Percentiles rank a stretch among this genome's conserved stretches.
phyloP scores from a whole-genome alignment of 2,113 vertebrate genomes.

The Bungarus multicinctus region DNA sequence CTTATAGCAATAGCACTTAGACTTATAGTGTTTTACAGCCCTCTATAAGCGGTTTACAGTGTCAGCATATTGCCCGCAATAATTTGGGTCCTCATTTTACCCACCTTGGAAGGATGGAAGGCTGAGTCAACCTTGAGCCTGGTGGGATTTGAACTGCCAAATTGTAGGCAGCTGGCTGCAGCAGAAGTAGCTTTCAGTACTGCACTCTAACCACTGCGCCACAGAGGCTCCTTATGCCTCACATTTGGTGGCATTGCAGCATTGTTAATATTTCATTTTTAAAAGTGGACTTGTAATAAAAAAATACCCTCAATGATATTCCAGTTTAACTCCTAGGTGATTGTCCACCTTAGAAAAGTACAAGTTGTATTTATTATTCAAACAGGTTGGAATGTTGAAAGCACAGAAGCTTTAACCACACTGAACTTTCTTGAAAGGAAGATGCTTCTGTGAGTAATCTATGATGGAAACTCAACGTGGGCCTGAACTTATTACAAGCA shows the following conservation, averaged over 20 bases:
- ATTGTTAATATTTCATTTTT: not conserved
- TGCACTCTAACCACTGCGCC: too few species aligned
- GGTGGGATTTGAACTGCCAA: too few species aligned
- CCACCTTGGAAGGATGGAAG: too few species aligned
- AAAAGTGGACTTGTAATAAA: not conserved
- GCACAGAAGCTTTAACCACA: not conserved
- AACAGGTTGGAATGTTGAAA: not conserved
- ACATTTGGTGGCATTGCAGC: not conserved
- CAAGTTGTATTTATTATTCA: not conserved
- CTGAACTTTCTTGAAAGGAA: not conserved
- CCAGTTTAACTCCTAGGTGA: not conserved
- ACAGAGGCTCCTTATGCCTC: not conserved
- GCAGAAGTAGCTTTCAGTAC: too few species aligned
- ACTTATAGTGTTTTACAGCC: too few species aligned
- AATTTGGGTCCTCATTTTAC: too few species aligned
- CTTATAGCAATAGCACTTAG: not conserved
- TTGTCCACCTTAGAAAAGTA: not conserved
- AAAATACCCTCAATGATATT: not conserved
- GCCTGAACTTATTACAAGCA: not conserved
- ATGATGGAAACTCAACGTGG: not conserved
- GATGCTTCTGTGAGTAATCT: not conserved
- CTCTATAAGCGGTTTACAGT: too few species aligned
- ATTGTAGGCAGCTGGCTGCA: too few species aligned
- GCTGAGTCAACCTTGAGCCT: too few species aligned
- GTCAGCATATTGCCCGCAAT: too few species aligned